These are phyloP conservation scores for Palaemon carinicauda DNA, from an alignment of 1,140 invertebrate species.

Conservation along the genomic window DNA sequence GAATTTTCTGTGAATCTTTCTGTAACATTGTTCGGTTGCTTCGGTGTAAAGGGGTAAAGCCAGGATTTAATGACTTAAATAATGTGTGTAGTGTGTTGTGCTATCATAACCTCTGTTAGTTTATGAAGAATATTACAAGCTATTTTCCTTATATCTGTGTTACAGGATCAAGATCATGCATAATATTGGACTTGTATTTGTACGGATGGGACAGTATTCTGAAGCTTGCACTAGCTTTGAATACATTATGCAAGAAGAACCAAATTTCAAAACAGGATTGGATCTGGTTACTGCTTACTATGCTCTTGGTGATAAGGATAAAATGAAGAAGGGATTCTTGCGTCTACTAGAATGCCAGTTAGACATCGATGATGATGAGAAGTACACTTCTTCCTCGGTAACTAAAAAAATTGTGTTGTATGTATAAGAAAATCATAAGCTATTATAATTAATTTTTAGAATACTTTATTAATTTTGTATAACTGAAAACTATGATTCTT, in stretches of 20 bases:
- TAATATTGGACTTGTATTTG: conserved; percentile 95
- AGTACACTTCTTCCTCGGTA: conserved; percentile 70
- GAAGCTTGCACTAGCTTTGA: conserved; percentile 97
- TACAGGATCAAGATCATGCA: conserved; percentile 95
- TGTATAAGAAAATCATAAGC: no score
- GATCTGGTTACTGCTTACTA: conserved; percentile 94
- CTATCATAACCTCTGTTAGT: neutral
- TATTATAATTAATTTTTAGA: no score
- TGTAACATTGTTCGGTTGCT: no score
- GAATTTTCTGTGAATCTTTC: no score
- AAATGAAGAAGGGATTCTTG: conserved; percentile 92
- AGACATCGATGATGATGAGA: conserved; percentile 84
- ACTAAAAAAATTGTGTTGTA: conserved; percentile 29
- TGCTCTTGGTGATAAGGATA: conserved; percentile 90
- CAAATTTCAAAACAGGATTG: conserved; percentile 86
- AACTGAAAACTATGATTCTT: no score
- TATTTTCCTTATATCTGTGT: neutral
- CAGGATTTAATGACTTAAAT: no score
- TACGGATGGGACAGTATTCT: conserved; percentile 94
- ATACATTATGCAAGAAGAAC: conserved; percentile 95
- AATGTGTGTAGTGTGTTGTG: neutral
- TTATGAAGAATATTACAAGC: neutral
- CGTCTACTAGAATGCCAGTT: conserved; percentile 88
- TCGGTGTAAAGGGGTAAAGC: no score
- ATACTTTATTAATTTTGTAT: no score